Conservation (phyloP, 2,113 vertebrate species). For the Oenanthe melanoleuca region DNA sequence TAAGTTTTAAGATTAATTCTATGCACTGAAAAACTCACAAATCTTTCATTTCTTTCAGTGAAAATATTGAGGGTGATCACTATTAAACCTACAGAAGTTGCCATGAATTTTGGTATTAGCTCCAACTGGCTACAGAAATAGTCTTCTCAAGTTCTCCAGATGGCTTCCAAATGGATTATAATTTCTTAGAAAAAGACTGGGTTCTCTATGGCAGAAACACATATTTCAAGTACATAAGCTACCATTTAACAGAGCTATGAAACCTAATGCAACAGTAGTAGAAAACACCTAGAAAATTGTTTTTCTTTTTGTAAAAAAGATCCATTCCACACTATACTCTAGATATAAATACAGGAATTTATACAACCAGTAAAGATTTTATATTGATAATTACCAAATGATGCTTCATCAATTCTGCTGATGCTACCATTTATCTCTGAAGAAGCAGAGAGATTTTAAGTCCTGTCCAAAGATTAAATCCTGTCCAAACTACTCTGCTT, state of each 20-base stretch:
- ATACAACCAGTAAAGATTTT: slow-evolving; percentile 51
- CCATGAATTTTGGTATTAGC: neutral
- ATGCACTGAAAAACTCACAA: neutral
- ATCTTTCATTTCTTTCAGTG: neutral
- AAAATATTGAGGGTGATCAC: neutral
- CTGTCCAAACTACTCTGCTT: neutral
- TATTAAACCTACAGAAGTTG: neutral
- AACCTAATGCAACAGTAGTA: slow-evolving; percentile 56
- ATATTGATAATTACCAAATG: slow-evolving; percentile 7
- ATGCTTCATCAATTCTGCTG: slow-evolving; percentile 27
- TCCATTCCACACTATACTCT: slow-evolving; percentile 32
- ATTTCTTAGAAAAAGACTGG: slow-evolving; percentile 19
- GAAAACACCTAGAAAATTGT: slow-evolving; percentile 50
- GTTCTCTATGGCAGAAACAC: slow-evolving; percentile 73
- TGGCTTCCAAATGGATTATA: neutral
- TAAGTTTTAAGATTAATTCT: neutral
- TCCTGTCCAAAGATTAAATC: neutral
- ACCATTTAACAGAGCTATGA: slow-evolving; percentile 53
- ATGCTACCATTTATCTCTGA: neutral
- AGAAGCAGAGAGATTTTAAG: neutral
- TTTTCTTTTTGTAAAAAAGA: slow-evolving; percentile 52
- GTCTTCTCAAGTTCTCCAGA: neutral
- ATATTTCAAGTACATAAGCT: slow-evolving; percentile 70
- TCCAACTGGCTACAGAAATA: neutral
- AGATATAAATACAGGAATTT: slow-evolving; percentile 55